These are phyloP conservation scores for Cryptoprocta ferox DNA, from an alignment of 2,797 vertebrate genomes.

Conservation along the genomic window DNA sequence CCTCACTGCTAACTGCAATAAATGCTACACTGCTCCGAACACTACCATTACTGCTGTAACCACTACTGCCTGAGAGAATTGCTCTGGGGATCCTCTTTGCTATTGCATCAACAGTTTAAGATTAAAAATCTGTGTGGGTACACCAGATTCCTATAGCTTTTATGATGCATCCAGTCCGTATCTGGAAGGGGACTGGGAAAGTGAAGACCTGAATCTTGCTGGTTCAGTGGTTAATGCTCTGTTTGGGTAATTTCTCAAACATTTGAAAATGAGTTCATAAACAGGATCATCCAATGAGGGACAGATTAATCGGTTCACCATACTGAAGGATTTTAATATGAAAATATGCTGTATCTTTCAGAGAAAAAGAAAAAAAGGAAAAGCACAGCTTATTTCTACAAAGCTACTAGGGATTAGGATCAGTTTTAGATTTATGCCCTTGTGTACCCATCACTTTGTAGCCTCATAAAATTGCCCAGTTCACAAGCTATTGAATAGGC, in stretches of 20 bases:
- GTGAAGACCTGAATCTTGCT: neutral
- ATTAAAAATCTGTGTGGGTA: neutral
- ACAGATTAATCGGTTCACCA: neutral
- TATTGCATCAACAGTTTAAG: neutral
- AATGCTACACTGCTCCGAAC: neutral
- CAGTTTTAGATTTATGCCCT: neutral
- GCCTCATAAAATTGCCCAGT: neutral
- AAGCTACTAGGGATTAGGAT: neutral
- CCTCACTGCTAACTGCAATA: neutral
- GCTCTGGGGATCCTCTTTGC: neutral
- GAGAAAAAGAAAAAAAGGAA: neutral
- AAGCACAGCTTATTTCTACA: neutral
- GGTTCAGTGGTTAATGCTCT: neutral
- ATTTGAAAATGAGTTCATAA: neutral
- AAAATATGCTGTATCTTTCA: neutral
- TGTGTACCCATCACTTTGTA: neutral
- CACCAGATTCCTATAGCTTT: neutral
- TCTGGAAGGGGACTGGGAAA: neutral
- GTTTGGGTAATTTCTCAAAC: neutral
- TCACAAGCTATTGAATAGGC: neutral
- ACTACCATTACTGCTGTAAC: fast-evolving
- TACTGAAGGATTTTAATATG: neutral
- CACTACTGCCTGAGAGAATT: neutral
- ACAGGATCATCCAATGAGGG: neutral
- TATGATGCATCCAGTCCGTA: neutral